Base-by-base conservation (phyloP, 2,113 vertebrate genomes). In the Eptesicus fuscus region DNA sequence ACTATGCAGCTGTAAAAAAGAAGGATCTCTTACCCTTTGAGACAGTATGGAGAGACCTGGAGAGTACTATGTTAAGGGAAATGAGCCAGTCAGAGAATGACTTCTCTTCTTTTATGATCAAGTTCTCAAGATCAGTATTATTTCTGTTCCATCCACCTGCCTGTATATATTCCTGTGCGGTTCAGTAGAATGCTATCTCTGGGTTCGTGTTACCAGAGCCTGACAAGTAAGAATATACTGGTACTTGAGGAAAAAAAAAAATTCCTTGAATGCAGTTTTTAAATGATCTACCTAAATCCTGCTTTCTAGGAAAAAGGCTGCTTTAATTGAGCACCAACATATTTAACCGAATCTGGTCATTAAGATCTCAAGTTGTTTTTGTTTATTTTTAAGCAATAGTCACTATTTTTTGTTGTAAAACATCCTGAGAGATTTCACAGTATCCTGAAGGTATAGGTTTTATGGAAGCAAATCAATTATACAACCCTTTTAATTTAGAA, bases 101-200 rank as follows among this genome's bases (percentile, higher is more conserved):
- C 2, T 90, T 53, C 37, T 93, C 49, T 79, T 71, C 78, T 35
- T 42, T 17, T 40, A 11, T 2, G 32, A 49, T 25, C 17, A 11
- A 16, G 61, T 59, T 25, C 40, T 49, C 25, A 2, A 61, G 23
- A 44, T 10, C 17, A 20, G 25, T 5, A 9, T 7, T 8, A 5
- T 40, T 76, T 61, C 49, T 35, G 32, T 14, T 20, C 25, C 20
- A 1, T 4, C 4, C 0, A 3, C 11, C 47, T 6, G 37, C 71
- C 28, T 18, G 47, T 2, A 14, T 3, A 22, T 6, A 12, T 18
- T n/a, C 6, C 12, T 9, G 28, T 2, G 61, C 0, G 1, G 7
- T 30, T 20, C 25, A 20, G 63, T 28, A 1, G 0, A 1, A 40
- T 0, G 28, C 32, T 20, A 5, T n/a, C 61, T 25, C 47, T 18